Evolutionary conservation across 2,888 invertebrate genomes (phyloP).

Genomic region (Trachelus stipa): DNA sequence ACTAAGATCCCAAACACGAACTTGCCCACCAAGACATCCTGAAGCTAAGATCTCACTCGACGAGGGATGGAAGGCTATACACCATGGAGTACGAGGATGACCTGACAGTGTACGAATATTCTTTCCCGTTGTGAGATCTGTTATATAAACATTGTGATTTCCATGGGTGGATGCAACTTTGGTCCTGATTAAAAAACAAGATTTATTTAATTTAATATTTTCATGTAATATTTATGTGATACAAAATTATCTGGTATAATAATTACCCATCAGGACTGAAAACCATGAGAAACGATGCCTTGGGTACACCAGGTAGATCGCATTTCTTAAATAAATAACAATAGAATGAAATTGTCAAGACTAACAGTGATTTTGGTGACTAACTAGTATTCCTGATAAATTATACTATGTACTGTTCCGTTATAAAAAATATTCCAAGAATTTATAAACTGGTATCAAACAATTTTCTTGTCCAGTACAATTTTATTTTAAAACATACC

Average conservation of each 20-base stretch:
- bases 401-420: not conserved
- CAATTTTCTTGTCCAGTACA: not conserved
- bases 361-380: not conserved
- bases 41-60: conserved; percentile 86
- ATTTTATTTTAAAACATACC: conserved; percentile 65
- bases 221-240: conserved; percentile 2
- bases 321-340: conserved; percentile 71
- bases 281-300: conserved; percentile 87
- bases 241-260: conserved; percentile 11
- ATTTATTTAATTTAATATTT: conserved; percentile 6
- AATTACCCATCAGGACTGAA: conserved; percentile 89
- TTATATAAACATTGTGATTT: conserved; percentile 89
- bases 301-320: conserved; percentile 79
- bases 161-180: conserved; percentile 90
- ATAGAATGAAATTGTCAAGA: not conserved
- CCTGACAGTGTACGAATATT: conserved; percentile 82
- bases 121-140: conserved; percentile 82
- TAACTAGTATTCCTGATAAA: not conserved
- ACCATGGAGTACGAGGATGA: conserved; percentile 92
- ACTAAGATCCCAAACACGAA: conserved; percentile 87
- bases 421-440: not conserved
- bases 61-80: conserved; percentile 88
- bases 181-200: conserved; percentile 68
- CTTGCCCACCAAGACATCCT: conserved; percentile 90
- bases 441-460: not conserved